Conservation (phyloP, 2,797 vertebrate species). For the Phylloscopus collybita region DNA sequence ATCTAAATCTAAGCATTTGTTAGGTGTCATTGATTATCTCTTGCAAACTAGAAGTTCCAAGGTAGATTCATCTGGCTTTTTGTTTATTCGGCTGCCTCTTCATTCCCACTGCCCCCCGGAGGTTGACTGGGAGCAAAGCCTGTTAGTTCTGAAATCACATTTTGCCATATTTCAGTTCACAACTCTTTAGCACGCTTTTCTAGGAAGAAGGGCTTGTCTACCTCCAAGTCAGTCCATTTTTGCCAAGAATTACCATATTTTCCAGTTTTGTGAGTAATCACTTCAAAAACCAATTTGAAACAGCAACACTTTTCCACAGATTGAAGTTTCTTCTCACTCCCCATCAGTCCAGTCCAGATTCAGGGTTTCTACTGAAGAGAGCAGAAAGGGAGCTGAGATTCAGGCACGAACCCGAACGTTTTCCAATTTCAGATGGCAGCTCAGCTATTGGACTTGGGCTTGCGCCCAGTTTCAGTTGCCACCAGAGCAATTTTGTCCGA, state of each 20-base stretch:
- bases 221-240: not conserved
- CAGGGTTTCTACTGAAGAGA: not conserved
- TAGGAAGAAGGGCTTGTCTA: not conserved
- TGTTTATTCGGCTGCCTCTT: not conserved
- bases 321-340: not conserved
- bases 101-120: not conserved
- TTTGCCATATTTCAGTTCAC: not conserved
- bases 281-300: not conserved
- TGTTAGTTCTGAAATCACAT: not conserved
- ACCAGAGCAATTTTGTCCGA: not conserved
- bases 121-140: not conserved
- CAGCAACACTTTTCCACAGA: not conserved
- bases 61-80: not conserved
- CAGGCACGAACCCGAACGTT: not conserved
- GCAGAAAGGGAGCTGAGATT: not conserved
- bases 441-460: constrained; percentile 14
- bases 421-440: not conserved
- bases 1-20: not conserved
- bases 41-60: not conserved
- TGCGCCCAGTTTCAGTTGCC: constrained; percentile 26
- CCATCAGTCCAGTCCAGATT: not conserved
- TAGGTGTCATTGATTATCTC: not conserved
- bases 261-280: not conserved
- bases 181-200: not conserved
- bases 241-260: not conserved